A percentile compares a stretch with the other conserved stretches of the same genome.
phyloP scores from a whole-genome alignment of 2,113 vertebrate genomes.

The Cygnus buccinator region DNA sequence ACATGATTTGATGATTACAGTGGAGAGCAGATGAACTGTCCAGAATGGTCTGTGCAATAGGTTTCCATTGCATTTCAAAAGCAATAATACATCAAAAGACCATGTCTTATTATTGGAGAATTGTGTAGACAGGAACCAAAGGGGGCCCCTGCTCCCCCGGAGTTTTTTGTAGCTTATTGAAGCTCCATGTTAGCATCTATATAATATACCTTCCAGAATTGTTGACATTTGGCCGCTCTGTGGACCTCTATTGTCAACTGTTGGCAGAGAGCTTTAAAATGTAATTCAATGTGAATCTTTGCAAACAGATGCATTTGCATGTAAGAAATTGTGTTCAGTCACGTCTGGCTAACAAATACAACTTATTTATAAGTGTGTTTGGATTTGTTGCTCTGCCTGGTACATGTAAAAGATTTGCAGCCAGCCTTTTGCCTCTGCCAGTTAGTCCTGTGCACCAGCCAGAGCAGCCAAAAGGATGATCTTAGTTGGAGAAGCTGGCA shows the following conservation, averaged over 20 bases:
- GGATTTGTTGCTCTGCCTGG: slow-evolving; percentile 34
- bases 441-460: neutral
- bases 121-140: neutral
- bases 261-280: slow-evolving; percentile 22
- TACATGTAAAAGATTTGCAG: slow-evolving; percentile 30
- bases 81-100: neutral
- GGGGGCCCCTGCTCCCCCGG: neutral
- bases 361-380: slow-evolving; percentile 25
- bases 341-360: slow-evolving; percentile 36
- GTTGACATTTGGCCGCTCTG: slow-evolving; percentile 38
- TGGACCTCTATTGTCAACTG: slow-evolving; percentile 33
- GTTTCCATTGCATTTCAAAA: neutral
- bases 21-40: neutral
- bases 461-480: slow-evolving; percentile 24
- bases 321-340: slow-evolving; percentile 38
- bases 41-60: neutral
- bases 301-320: slow-evolving; percentile 45
- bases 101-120: neutral
- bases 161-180: slow-evolving; percentile 5
- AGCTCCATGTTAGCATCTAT: neutral
- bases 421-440: slow-evolving; percentile 39
- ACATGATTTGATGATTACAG: neutral
- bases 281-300: slow-evolving; percentile 40
- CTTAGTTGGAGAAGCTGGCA: neutral
- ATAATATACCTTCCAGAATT: slow-evolving; percentile 38